Percentiles rank a stretch among this genome's conserved stretches.
phyloP scores from a whole-genome alignment of 1,140 invertebrate genomes.

The Solenopsis fugax region DNA sequence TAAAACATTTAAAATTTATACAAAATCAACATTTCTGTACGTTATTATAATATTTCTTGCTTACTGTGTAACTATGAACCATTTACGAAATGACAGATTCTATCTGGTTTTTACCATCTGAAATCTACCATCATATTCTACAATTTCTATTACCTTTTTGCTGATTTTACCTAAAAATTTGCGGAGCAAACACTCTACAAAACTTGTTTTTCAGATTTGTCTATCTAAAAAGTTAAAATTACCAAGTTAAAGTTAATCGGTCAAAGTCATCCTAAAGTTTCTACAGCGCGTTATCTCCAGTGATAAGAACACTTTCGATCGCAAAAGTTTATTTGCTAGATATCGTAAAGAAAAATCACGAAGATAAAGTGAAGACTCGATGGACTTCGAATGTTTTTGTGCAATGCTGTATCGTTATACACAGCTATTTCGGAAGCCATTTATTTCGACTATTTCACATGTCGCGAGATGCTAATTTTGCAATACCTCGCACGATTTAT shows the following conservation, averaged over 20 bases:
- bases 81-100: neutral
- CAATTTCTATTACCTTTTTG: neutral
- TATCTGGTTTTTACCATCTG: neutral
- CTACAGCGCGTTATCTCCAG: neutral
- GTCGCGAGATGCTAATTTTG: neutral
- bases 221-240: neutral
- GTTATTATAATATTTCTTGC: no score
- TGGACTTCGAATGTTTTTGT: neutral
- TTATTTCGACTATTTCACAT: neutral
- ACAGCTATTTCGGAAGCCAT: neutral
- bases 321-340: neutral
- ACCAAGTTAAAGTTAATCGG: neutral
- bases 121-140: neutral
- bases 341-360: neutral
- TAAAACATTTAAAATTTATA: no score
- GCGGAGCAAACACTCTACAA: neutral
- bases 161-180: neutral
- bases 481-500: neutral
- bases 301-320: neutral
- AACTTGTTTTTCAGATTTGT: neutral
- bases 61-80: no score
- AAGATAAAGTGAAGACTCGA: neutral
- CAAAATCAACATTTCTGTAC: no score
- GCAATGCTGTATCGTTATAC: neutral
- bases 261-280: neutral